Base-by-base conservation (phyloP, 2,888 invertebrate species). In the Megastigmus dorsalis region DNA sequence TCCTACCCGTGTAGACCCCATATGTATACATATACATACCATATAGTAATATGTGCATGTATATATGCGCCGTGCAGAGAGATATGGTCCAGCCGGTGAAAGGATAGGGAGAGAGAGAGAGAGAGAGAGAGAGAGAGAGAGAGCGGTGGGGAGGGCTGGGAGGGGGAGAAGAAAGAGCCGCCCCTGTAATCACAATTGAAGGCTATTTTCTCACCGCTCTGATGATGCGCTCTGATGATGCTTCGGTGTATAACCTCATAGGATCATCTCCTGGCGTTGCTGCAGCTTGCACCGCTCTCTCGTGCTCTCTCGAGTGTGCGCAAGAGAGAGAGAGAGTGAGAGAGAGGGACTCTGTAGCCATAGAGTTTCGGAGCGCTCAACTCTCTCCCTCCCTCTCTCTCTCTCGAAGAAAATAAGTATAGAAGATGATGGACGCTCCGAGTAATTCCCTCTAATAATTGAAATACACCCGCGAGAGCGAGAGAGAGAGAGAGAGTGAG, bases 121-220 rank as follows among this genome's bases (percentile, higher is more conserved):
- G 50, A 3, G 81, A 82, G 79, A 80, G 78, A 82, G 85, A 30
- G 57, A 65, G 36, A 73, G 77, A 76, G 76, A 67, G 41, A 73
- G 76, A 75, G 74, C n/a, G 76, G 74, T 48, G 41, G 62, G 45
- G 63, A 73, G 75, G 55, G n/a, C n/a, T n/a, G n/a, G 62, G 76
- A 80, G 78, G 81, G 81, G 82, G 83, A 83, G 83, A 83, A 81
- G 82, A 83, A 80, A 81, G 80, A 83, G 86, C 87, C 88, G 87
- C 85, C 88, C 86, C 88, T 88, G 87, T 88, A 88, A 88, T 88
- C 88, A 88, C 86, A 88, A 88, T 87, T 88, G 87, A 86, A 88
- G 87, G 88, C 86, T 87, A 88, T 88, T 88, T 88, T 88, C 88
- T 88, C 88, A 87, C 88, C 87, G 87, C 86, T 87, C 86, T 87